Percentiles rank a stretch among this genome's conserved stretches.
phyloP scores from a whole-genome alignment of 2,888 invertebrate species.

The Cantharis nigra region DNA sequence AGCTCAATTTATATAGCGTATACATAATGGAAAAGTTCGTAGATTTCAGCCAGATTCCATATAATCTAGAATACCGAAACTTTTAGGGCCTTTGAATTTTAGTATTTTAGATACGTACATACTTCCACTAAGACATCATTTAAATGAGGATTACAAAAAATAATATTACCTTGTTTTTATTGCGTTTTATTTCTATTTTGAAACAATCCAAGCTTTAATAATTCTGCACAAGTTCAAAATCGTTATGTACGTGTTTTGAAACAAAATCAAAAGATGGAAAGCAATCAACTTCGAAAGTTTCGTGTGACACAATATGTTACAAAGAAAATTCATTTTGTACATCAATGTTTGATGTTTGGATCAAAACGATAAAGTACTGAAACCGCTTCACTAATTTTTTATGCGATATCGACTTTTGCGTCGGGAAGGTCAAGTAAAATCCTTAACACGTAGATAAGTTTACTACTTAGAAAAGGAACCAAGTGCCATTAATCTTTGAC shows the following conservation, averaged over 20 bases:
- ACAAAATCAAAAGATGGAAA: slow-evolving; percentile 28
- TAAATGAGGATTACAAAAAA: slow-evolving; percentile 37
- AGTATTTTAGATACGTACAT: slow-evolving; percentile 39
- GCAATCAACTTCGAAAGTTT: slow-evolving; percentile 34
- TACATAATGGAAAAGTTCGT: slow-evolving; percentile 49
- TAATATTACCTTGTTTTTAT: background rate
- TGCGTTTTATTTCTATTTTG: background rate
- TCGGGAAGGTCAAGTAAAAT: slow-evolving; percentile 20
- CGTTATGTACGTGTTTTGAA: slow-evolving; percentile 33
- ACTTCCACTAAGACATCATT: slow-evolving; percentile 38
- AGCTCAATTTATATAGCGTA: slow-evolving; percentile 48
- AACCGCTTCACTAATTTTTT: slow-evolving; percentile 23
- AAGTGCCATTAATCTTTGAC: slow-evolving; percentile 38
- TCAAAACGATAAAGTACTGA: slow-evolving; percentile 12
- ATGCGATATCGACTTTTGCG: slow-evolving; percentile 14
- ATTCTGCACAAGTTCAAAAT: slow-evolving; percentile 14
- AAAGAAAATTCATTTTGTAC: slow-evolving; percentile 33
- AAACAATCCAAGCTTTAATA: background rate
- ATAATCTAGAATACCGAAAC: slow-evolving; percentile 50
- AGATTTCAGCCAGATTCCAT: slow-evolving; percentile 45
- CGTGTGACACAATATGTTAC: slow-evolving; percentile 34
- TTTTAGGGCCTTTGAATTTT: slow-evolving; percentile 46
- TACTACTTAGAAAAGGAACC: slow-evolving; percentile 22
- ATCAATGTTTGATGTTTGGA: slow-evolving; percentile 25
- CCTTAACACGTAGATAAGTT: slow-evolving; percentile 20